Conservation (phyloP, 2,113 vertebrate species). For the Burhinus bistriatus region DNA sequence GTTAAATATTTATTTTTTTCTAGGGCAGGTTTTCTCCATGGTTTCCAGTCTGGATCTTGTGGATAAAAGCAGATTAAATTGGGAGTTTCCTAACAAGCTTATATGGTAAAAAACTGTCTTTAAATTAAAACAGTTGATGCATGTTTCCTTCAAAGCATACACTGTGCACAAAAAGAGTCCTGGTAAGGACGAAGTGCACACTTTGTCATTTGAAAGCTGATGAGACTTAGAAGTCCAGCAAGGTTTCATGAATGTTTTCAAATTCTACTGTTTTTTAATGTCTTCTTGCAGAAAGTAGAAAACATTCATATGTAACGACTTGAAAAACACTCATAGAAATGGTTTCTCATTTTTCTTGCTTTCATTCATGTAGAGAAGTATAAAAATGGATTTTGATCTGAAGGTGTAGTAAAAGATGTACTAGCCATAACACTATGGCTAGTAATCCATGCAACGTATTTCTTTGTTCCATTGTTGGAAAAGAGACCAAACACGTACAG, state of each 20-base stretch:
- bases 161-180: neutral
- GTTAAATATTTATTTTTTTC: neutral
- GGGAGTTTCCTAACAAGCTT: neutral
- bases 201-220: neutral
- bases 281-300: neutral
- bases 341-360: neutral
- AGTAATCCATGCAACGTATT: neutral
- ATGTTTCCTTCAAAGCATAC: neutral
- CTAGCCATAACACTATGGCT: neutral
- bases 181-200: neutral
- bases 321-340: neutral
- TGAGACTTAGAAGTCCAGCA: neutral
- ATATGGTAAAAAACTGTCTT: constrained; percentile 17
- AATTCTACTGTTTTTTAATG: neutral
- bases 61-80: neutral
- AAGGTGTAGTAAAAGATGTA: neutral
- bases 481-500: neutral
- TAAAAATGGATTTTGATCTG: neutral
- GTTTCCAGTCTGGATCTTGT: constrained; percentile 5
- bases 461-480: neutral
- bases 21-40: constrained; percentile 5
- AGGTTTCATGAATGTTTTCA: neutral
- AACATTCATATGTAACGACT: neutral
- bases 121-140: neutral
- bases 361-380: neutral